Base-by-base conservation (phyloP, 2,113 vertebrate genomes). In the Neogobius melanostomus region DNA sequence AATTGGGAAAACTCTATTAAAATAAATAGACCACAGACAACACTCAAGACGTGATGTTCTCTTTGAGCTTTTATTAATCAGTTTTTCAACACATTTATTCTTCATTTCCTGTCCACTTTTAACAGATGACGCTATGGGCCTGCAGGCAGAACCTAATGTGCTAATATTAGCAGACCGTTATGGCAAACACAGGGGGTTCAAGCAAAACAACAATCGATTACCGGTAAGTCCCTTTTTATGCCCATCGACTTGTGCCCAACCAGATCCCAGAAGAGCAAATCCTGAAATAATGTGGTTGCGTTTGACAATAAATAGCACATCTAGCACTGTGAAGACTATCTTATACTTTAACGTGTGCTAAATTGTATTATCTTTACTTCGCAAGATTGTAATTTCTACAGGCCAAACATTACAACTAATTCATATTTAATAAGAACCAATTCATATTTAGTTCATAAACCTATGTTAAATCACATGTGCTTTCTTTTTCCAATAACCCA, bases 151-250 rank as follows among this genome's bases (percentile, higher is more conserved):
- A 28, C 64, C 79, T 75, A 8, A 14, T 68, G 79, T 64, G 68
- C 85, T 77, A 81, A 81, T 79, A 76, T 69, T 81, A 84, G 84
- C 72, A 44, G 67, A 74, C 59, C 50, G 70, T 84, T 85, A 69
- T 59, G 45, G 68, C 72, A 86, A 77, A 71, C 65, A 36, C 36
- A 11, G 1, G 21, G 7, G 42, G n/a, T 56, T 72, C 5, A 48
- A 68, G 64, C 68, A 79, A 75, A 82, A 88, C 84, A 82, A 84
- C 81, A 83, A 81, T 87, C 81, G 79, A 84, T 87, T 72, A 21
- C 21, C 21, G 21, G 21, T 21, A 82, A 5, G 53, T 76, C 48
- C 64, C 49, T 68, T 65, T 86, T 81, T 70, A 71, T 66, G 12
- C 68, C 82, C 66, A 69, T 82, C 77, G 78, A 52, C 64, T 50